phyloP scores from a whole-genome alignment of 92 coral and sea anemone genomes.

The Phymanthus crucifer region DNA sequence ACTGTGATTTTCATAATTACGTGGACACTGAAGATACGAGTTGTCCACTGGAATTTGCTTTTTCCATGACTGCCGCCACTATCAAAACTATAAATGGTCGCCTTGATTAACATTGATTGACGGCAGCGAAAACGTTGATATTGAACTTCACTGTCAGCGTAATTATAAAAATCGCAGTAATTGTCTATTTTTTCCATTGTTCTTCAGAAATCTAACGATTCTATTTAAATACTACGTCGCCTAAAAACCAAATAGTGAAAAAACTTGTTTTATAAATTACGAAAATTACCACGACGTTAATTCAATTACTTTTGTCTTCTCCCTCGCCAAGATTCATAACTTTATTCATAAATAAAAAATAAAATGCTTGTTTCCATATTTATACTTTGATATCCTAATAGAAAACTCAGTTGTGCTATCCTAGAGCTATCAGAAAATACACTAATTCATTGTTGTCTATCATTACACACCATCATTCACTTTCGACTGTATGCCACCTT shows the following conservation, averaged over 20 bases:
- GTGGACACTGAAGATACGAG: too few relatives aligned
- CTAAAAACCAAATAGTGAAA: neutral
- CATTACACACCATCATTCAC: neutral
- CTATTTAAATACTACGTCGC: neutral
- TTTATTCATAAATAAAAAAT: neutral
- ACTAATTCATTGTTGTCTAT: neutral
- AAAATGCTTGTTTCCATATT: neutral
- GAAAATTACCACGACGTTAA: neutral
- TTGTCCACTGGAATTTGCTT: too few relatives aligned
- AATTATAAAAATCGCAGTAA: too few relatives aligned
- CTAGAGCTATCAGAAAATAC: neutral
- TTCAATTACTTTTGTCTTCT: neutral
- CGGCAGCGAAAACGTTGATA: too few relatives aligned
- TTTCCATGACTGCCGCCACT: too few relatives aligned
- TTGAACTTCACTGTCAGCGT: too few relatives aligned
- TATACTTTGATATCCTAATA: conserved; percentile 8
- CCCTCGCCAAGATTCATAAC: neutral
- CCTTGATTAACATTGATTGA: too few relatives aligned
- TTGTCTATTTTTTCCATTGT: too few relatives aligned
- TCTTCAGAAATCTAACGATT: neutral
- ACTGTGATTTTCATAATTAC: too few relatives aligned
- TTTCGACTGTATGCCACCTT: neutral
- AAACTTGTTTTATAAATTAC: neutral
- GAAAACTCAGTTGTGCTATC: neutral
- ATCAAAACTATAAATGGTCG: too few relatives aligned